Conservation (phyloP, 2,888 invertebrate species). For the Apodemia hepburni region DNA sequence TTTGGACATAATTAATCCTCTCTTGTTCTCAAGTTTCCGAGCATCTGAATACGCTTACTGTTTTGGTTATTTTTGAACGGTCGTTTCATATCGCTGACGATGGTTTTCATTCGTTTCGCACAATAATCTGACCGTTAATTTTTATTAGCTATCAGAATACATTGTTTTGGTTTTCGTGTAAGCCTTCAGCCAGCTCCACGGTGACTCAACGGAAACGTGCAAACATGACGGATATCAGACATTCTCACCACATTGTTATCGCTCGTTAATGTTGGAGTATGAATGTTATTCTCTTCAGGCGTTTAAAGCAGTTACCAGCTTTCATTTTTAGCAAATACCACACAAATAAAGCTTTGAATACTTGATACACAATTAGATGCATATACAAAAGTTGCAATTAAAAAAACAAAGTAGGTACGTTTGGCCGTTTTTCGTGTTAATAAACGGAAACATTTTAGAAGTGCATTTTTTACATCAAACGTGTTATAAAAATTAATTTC, state of each 20-base stretch:
- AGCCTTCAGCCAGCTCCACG: not conserved
- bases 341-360: conserved; percentile 28
- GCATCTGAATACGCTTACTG: not conserved
- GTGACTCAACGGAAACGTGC: conserved; percentile 40
- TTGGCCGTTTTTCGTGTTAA: not conserved
- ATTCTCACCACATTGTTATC: conserved; percentile 39
- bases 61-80: conserved; percentile 10
- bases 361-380: conserved; percentile 22
- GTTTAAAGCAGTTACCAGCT: conserved; percentile 35
- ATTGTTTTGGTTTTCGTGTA: conserved; percentile 1
- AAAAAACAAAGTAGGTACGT: too few relatives aligned
- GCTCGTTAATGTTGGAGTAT: conserved; percentile 27
- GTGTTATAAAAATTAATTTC: too few relatives aligned
- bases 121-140: not conserved
- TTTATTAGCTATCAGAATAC: not conserved
- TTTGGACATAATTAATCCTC: not conserved
- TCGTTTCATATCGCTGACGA: not conserved
- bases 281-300: conserved; percentile 45
- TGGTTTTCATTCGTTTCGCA: conserved; percentile 7
- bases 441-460: too few relatives aligned
- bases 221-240: conserved; percentile 37
- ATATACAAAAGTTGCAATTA: not conserved
- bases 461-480: too few relatives aligned
- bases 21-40: conserved; percentile 5
- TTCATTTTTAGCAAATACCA: conserved; percentile 33